phyloP scores from a whole-genome alignment of 2,113 vertebrate genomes.

The Xerus inauris region DNA sequence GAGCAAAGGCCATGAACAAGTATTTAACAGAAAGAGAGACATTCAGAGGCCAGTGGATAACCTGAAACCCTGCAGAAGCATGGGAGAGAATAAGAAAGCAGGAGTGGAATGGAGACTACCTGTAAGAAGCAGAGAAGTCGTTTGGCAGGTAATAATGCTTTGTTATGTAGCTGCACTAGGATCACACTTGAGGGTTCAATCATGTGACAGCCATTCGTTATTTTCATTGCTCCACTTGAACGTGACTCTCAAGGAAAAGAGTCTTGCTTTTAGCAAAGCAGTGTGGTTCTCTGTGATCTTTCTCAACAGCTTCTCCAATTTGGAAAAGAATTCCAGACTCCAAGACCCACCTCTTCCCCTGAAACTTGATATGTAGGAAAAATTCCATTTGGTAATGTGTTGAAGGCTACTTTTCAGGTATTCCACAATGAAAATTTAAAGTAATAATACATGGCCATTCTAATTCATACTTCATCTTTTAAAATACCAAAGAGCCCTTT shows the following conservation, averaged over 20 bases:
- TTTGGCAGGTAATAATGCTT: neutral
- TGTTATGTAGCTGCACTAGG: neutral
- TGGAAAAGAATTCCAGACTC: neutral
- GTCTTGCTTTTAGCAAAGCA: neutral
- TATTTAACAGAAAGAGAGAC: neutral
- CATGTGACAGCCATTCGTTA: neutral
- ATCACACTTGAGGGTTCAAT: neutral
- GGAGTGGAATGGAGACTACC: neutral
- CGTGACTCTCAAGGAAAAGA: neutral
- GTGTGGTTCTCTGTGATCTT: neutral
- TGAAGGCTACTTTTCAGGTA: neutral
- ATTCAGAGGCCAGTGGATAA: neutral
- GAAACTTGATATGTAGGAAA: neutral
- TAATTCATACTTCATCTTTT: conserved; percentile 1
- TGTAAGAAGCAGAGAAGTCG: neutral
- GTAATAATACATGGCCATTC: neutral
- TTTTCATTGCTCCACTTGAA: neutral
- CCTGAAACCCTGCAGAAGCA: neutral
- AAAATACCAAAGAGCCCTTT: neutral
- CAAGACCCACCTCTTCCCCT: neutral
- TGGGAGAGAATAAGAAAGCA: neutral
- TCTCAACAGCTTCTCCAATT: neutral
- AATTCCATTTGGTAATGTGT: neutral
- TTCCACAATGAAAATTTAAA: neutral
- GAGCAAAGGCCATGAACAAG: neutral